A percentile compares a stretch with the other conserved stretches of the same genome.
These are phyloP conservation scores for Maccullochella peelii DNA, from an alignment of 2,113 vertebrate species.

Conservation along the genomic window DNA sequence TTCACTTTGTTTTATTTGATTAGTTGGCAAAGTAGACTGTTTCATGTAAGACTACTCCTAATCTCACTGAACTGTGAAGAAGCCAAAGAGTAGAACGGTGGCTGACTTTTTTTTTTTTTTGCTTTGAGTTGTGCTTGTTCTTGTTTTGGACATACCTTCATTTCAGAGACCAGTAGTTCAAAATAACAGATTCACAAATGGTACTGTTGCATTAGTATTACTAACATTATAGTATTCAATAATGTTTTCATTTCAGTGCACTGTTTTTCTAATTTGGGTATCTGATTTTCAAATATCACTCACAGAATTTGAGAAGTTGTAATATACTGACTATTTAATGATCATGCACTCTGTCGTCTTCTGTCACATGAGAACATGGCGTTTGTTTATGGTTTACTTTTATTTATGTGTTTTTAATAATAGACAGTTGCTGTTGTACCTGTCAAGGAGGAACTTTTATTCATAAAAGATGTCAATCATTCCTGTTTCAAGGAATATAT, in stretches of 20 bases:
- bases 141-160: not conserved
- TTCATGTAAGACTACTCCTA: not conserved
- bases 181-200: conserved; percentile 11
- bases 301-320: conserved; percentile 36
- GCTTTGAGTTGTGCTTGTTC: conserved; percentile 10
- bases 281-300: conserved; percentile 4
- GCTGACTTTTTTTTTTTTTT: conserved; percentile 22
- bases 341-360: conserved; percentile 50
- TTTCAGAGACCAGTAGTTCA: conserved; percentile 35
- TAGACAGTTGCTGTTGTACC: conserved; percentile 66
- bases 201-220: conserved; percentile 26
- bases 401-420: conserved; percentile 65
- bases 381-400: conserved; percentile 39
- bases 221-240: not conserved
- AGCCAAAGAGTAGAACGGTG: conserved; percentile 45
- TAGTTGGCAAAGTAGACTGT: not conserved
- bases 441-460: conserved; percentile 78
- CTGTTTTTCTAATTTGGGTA: conserved; percentile 44
- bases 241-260: conserved; percentile 37
- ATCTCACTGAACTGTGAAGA: conserved; percentile 75
- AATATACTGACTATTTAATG: conserved; percentile 65
- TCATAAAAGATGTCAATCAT: conserved; percentile 81
- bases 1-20: not conserved
- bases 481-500: conserved; percentile 88
- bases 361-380: conserved; percentile 14